Base-by-base conservation (phyloP, 2,113 vertebrate genomes). In the Ornithorhynchus anatinus region DNA sequence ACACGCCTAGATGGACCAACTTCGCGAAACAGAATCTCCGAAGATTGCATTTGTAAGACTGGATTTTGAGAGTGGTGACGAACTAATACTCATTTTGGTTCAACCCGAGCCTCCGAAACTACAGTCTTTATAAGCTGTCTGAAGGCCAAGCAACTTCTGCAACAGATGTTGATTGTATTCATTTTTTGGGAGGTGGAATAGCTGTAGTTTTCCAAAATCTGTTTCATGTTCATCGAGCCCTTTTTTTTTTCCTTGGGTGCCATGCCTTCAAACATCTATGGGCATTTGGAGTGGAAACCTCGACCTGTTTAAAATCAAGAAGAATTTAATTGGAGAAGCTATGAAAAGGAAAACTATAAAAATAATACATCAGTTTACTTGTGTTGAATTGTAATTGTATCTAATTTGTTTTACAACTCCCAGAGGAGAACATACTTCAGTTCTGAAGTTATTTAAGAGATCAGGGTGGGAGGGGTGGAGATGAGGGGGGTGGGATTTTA, bases 101-200 rank as follows among this genome's bases (percentile, higher is more conserved):
- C 45, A 27, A 27, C 22, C 19, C 60, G 76, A 67, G 45, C 10
- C 51, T 64, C 25, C 23, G 56, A 59, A 61, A 72, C 23, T 65
- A 73, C 20, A 81, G 69, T 70, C 50, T 86, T 89, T 84, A 56
- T 25, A 38, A 84, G 72, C 75, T 86, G n/a, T 79, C 37, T 19
- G 64, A 80, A 40, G 84, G 86, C 86, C 87, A 91, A 89, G 51
- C 53, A 82, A 20, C 85, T 89, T 86, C 74, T 86, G 50, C 50
- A 89, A 38, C 89, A 92, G 89, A 89, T 93, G 88, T 92, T 89
- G 81, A 61, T 84, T 80, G 10, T 75, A 80, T 73, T 82, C 80
- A 75, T 77, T 81, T n/a, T 29, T 79, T 71, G 76, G 59, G 73
- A 88, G 86, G 48, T 85, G 52, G 61, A 77, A 14, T 86, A 81